phyloP scores from a whole-genome alignment of 2,113 vertebrate species.

The Rhinopomastus cyanomelas region DNA sequence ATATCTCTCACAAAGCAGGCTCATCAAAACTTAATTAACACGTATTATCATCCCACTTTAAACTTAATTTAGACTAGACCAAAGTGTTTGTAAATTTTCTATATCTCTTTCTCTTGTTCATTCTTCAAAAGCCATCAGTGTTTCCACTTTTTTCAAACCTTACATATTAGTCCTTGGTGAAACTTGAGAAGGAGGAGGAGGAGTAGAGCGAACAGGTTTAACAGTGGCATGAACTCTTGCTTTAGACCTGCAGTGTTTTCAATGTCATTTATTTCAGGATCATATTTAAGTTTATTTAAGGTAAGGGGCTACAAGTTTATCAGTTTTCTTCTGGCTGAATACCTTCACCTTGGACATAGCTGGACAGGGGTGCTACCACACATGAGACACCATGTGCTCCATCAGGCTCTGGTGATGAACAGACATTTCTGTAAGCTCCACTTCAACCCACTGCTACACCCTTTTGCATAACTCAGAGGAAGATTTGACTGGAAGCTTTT shows the following conservation, averaged over 20 bases:
- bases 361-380: neutral
- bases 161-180: neutral
- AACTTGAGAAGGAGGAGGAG: neutral
- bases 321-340: neutral
- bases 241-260: neutral
- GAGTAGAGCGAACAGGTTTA: neutral
- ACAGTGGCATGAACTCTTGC: neutral
- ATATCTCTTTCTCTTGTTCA: neutral
- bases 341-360: neutral
- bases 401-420: neutral
- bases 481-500: neutral
- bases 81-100: neutral
- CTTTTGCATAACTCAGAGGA: neutral
- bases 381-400: rapidly evolving
- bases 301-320: neutral
- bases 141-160: neutral
- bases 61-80: neutral
- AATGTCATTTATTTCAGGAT: neutral
- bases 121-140: neutral
- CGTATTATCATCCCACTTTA: neutral
- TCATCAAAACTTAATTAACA: neutral
- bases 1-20: neutral
- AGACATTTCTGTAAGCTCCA: neutral
- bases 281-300: too few species aligned
- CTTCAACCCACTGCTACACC: neutral